Evolutionary conservation across 2,888 invertebrate species (phyloP), one percentile per base, ranked within the genome.

Genomic region (Corbicula japonica): DNA sequence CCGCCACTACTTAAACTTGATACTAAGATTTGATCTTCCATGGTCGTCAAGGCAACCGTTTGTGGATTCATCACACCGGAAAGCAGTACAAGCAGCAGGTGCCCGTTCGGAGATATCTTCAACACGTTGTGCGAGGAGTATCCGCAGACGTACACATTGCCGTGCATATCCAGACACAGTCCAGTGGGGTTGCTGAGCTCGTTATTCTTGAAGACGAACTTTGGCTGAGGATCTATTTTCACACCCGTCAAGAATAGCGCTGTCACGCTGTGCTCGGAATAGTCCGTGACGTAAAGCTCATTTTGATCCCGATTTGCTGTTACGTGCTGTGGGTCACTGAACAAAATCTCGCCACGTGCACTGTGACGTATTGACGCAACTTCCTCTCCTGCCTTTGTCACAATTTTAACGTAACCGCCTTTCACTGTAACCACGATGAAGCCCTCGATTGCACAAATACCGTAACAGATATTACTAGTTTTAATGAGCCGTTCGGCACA

Each of bases 161-260:
- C 77, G 21, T 58, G 60, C n/a, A 60, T 52, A 35, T 83, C 83
- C 41, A 83, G 44, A 34, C 78, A 77, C 4, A 83, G 58, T 21
- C 83, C 83, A 0, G 83, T 80, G 15, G 83, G 83, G 46, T 77
- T 83, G 6, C 76, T 65, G 12, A 83, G 56, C 34, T 83, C 83
- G 52, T 77, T 76, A 73, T 73, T 72, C 10, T 61, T 58, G 65
- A 80, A 83, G 15, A 83, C 74, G 32, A 83, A 83, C 41, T 80
- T 83, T 26, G 83, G 83, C 12, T 58, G 60, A 1, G 77, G 35
- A 18, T 76, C 76, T 41, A 83, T 75, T 48, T 80, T 77, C 2
- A 76, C 69, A 10, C 78, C 83, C 6, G 65, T 73, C 6, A 83
- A 46, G 34, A 54, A 50, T 8, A 83, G 58, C 3, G 65, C 83